Percentiles rank a stretch among this genome's conserved stretches.
phyloP scores from a whole-genome alignment of 2,113 vertebrate genomes.

The Stigmatopora nigra region DNA sequence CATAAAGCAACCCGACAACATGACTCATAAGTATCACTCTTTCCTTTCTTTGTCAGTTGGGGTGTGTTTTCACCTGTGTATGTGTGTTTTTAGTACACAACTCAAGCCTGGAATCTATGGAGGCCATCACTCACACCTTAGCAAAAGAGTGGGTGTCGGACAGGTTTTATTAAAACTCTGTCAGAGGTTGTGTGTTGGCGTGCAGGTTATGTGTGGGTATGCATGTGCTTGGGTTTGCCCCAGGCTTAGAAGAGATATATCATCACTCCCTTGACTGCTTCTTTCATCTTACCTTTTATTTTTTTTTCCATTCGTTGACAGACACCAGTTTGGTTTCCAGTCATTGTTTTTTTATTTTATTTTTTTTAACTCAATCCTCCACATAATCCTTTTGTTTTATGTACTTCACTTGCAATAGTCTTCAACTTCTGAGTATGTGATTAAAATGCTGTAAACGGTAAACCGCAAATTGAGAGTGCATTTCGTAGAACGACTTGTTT shows the following conservation, averaged over 20 bases:
- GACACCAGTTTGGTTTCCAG: slow-evolving; percentile 61
- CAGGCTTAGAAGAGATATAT: slow-evolving; percentile 69
- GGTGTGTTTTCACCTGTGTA: slow-evolving; percentile 24
- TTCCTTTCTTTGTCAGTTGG: slow-evolving; percentile 27
- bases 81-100: slow-evolving; percentile 17
- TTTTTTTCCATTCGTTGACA: slow-evolving; percentile 44
- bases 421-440: slow-evolving; percentile 18
- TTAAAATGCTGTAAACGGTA: slow-evolving; percentile 1
- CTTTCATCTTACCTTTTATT: slow-evolving; percentile 66
- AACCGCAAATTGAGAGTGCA: neutral
- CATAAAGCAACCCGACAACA: slow-evolving; percentile 30
- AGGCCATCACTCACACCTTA: slow-evolving; percentile 64
- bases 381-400: slow-evolving; percentile 44
- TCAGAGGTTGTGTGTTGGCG: slow-evolving; percentile 51
- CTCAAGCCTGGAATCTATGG: slow-evolving; percentile 56
- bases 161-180: slow-evolving; percentile 75
- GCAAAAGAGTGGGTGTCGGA: slow-evolving; percentile 61
- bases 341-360: slow-evolving; percentile 41
- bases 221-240: slow-evolving; percentile 37
- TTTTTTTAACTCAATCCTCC: too few relatives aligned
- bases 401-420: slow-evolving; percentile 26
- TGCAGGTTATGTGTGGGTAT: slow-evolving; percentile 20
- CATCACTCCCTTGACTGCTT: slow-evolving; percentile 67
- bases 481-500: neutral
- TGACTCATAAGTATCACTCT: slow-evolving; percentile 43